phyloP scores from a whole-genome alignment of 2,888 invertebrate species.

The Cephus pygmeus region DNA sequence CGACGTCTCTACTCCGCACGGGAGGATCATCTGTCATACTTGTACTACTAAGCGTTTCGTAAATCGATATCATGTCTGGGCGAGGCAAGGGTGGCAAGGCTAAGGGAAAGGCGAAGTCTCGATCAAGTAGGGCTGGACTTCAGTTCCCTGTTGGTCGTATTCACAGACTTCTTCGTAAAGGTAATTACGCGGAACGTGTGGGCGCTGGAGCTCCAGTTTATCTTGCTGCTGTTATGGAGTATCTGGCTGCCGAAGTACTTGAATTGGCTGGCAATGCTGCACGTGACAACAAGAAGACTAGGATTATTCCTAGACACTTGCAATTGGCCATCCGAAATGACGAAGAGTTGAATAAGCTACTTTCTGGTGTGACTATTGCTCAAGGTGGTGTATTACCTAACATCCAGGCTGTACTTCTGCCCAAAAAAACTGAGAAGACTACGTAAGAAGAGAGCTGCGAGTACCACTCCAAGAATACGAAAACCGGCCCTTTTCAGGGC shows the following conservation, averaged over 20 bases:
- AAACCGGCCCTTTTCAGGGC: slow-evolving; percentile 24
- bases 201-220: slow-evolving; percentile 67
- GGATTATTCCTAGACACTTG: slow-evolving; percentile 80
- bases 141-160: slow-evolving; percentile 68
- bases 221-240: slow-evolving; percentile 70
- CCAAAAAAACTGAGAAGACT: slow-evolving; percentile 72
- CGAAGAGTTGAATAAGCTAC: slow-evolving; percentile 79
- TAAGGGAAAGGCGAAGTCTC: slow-evolving; percentile 34
- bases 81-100: slow-evolving; percentile 21
- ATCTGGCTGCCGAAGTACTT: slow-evolving; percentile 74
- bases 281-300: slow-evolving; percentile 72
- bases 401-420: slow-evolving; percentile 77
- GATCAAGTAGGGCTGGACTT: slow-evolving; percentile 66
- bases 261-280: slow-evolving; percentile 72
- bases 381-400: slow-evolving; percentile 85
- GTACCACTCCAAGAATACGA: neutral
- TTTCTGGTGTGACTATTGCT: slow-evolving; percentile 80
- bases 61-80: slow-evolving; percentile 14
- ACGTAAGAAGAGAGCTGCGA: slow-evolving; percentile 6
- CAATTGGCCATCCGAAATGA: slow-evolving; percentile 82
- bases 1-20: neutral
- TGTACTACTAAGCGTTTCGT: neutral
- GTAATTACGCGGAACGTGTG: slow-evolving; percentile 70
- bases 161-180: slow-evolving; percentile 68
- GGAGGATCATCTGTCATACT: neutral